Evolutionary conservation across 1,140 invertebrate species (phyloP), one percentile per base, ranked within the genome.

Genomic region (Drusus annulatus): DNA sequence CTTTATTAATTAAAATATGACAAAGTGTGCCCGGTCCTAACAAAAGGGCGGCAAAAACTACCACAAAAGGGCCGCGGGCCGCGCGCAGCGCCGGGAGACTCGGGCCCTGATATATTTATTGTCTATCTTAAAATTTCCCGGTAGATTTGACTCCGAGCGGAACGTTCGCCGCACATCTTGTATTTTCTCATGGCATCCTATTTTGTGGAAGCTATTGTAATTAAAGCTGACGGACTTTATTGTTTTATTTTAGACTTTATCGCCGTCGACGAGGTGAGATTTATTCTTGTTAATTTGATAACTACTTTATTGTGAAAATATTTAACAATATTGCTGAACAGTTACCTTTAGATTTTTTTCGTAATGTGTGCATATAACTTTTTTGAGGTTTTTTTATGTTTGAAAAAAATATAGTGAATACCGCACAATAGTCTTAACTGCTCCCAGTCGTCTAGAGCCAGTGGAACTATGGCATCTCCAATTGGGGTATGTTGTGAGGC

Each of bases 101-200:
- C 17, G 54, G 13, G 8, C 19, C 23, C 23, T 60, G 25, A 79
- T 65, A 75, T 74, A 74, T 79, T 74, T 79, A 74, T 74, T 74
- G 78, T 79, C 78, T 75, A 79, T 79, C 60, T 56, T 25, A 63
- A 79, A 79, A 75, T 79, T 79, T 79, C 71, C 58, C 56, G 78
- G 69, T 68, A 52, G 63, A 80, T 80, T 80, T n/a, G 54, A 52
- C 31, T 75, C 8, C 36, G 17, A 25, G 69, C 78, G 78, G 78
- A 80, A 79, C 77, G 52, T 31, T 56, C 36, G 21, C 58, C 31
- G 52, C 1, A n/a, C 1, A 1, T 15, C 31, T 68, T 17, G 7
- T 69, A 71, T 51, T 71, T 52, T 23, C 45, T 23, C 31, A 45
- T 45, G n/a, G 65, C 16, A n/a, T n/a, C n/a, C n/a, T 71, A 58